Evolutionary conservation across 2,797 vertebrate species (phyloP), one percentile per base, ranked within the genome.

Genomic region (Eremophila alpestris): DNA sequence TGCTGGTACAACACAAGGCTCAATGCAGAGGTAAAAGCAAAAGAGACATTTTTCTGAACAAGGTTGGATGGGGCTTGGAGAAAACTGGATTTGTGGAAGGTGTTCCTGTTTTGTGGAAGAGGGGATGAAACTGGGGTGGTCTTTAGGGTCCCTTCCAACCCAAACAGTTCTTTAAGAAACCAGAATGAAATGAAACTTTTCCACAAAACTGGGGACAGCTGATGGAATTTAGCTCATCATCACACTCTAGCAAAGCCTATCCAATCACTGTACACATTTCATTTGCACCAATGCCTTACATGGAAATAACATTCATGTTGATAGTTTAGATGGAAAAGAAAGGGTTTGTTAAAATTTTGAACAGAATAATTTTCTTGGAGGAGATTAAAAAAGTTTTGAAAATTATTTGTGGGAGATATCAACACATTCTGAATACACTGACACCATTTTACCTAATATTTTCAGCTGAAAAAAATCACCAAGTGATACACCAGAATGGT

Each of bases 121-220:
- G 2, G 3, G 3, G 3, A 29, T 54, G 24, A n/a, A 26, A 69
- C n/a, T 40, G 11, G 19, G 2, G 3, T 38, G 16, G 5, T 55
- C 9, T 29, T 34, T 24, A 38, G 11, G 13, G 6, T 32, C 4
- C 19, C 23, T 63, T 63, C 16, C 2, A 49, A n/a, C 4, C 5
- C 32, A 69, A 45, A 38, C 7, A 30, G 13, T 45, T 45, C 13
- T 43, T 11, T 26, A 26, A 26, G 20, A 56, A 83, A 65, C 3
- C 3, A 58, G 60, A 89, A 49, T 19, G 6, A 76, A 84, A 49
- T 5, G 0, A 10, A 71, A 12, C 2, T 87, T 79, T 82, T 41
- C 16, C 43, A 79, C 9, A 83, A 73, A 65, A 67, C 13, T 55
- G 20, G 19, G 63, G 26, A 3, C 2, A 52, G 12, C 2, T 45